These are phyloP conservation scores for Allophyes oxyacanthae DNA, from an alignment of 2,888 invertebrate species.

Conservation along the genomic window DNA sequence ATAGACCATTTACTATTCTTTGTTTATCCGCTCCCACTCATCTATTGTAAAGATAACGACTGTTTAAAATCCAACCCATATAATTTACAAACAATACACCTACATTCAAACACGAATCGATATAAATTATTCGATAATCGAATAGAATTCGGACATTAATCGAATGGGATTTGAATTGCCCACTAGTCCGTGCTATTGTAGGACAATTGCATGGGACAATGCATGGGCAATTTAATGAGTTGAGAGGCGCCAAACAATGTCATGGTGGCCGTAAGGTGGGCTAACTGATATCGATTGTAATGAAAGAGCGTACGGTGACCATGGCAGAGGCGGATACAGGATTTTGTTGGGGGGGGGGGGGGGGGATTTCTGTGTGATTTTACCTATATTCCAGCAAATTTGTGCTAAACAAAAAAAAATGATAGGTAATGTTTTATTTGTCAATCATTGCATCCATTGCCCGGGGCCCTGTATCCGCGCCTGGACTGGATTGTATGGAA, in stretches of 20 bases:
- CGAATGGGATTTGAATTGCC: conserved; percentile 58
- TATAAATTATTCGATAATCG: conserved; percentile 67
- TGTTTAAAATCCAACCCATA: conserved; percentile 43
- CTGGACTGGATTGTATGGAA: too few species aligned
- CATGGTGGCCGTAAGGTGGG: conserved; percentile 52
- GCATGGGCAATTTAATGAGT: conserved; percentile 54
- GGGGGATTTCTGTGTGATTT: too few species aligned
- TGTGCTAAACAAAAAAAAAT: too few species aligned
- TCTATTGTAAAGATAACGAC: conserved; percentile 41
- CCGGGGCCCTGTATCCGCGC: too few species aligned
- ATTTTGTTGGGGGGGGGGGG: too few species aligned
- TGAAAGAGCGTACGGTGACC: conserved; percentile 40
- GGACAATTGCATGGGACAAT: conserved; percentile 59
- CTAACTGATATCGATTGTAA: conserved; percentile 36
- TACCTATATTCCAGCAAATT: too few species aligned
- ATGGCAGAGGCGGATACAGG: neutral
- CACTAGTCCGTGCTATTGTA: conserved; percentile 55
- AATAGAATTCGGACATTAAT: conserved; percentile 64
- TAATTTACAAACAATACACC: conserved; percentile 52
- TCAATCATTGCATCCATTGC: too few species aligned
- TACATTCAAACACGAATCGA: conserved; percentile 44
- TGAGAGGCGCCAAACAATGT: conserved; percentile 64
- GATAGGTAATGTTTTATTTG: too few species aligned
- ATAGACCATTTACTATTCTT: conserved; percentile 34
- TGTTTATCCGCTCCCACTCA: conserved; percentile 45